Evolutionary conservation across 2,888 invertebrate species (phyloP).

Genomic region (Drosophila macrospina): DNA sequence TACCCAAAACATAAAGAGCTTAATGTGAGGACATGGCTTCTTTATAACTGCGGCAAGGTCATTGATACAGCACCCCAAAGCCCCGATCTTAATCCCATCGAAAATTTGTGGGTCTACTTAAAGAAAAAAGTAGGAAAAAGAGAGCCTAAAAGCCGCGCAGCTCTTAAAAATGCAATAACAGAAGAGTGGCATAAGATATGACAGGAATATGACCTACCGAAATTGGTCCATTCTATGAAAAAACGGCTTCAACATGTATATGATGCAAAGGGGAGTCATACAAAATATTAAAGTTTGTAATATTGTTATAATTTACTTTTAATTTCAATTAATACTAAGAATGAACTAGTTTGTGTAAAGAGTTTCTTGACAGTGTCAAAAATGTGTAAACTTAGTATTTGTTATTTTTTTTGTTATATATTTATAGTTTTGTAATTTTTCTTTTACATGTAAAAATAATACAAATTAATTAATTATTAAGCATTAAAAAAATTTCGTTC

Average conservation of each 20-base stretch:
- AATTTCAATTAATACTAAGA: too few species aligned
- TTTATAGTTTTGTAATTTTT: not conserved
- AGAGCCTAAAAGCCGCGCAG: not conserved
- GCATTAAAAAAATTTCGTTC: too few species aligned
- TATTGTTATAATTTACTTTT: too few species aligned
- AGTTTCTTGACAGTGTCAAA: slow-evolving; percentile 1
- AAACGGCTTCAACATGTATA: not conserved
- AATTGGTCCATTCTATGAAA: not conserved
- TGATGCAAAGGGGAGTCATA: too few species aligned
- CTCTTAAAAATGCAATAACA: not conserved
- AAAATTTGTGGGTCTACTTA: slow-evolving; percentile 1
- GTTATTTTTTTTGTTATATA: slow-evolving; percentile 26
- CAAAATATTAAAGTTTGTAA: too few species aligned
- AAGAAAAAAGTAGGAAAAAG: slow-evolving; percentile 1
- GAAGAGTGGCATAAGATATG: not conserved
- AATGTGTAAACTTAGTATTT: not conserved
- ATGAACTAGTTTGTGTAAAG: not conserved
- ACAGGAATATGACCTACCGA: not conserved
- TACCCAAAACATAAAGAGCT: slow-evolving; percentile 12
- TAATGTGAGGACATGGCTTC: not conserved
- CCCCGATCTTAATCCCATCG: slow-evolving; percentile 6
- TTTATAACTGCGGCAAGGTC: slow-evolving; percentile 4
- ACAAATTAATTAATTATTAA: too few species aligned
- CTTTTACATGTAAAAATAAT: too few species aligned
- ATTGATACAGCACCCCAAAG: slow-evolving; percentile 8